A percentile compares a stretch with the other conserved stretches of the same genome.
Conservation (phyloP, 1,140 invertebrate genomes). For the Neelides sp. region DNA sequence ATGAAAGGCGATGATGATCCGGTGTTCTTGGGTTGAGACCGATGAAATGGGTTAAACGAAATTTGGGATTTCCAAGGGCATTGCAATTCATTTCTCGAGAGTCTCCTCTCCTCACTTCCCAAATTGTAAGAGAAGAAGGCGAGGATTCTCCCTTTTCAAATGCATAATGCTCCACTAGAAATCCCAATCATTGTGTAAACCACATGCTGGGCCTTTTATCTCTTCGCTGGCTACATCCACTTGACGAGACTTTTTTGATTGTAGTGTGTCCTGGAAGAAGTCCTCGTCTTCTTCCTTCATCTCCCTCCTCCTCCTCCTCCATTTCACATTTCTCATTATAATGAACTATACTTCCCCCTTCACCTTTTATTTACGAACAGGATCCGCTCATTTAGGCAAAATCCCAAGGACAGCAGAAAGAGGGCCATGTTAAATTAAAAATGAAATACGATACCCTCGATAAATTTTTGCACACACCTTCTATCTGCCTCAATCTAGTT, state of each 20-base stretch:
- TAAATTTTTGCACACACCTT: too few relatives aligned
- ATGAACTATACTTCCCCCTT: not conserved
- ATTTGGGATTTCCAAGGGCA: constrained; percentile 14
- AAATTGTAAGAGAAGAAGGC: not conserved
- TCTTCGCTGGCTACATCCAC: not conserved
- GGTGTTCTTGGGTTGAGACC: too few relatives aligned
- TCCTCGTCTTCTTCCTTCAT: not conserved
- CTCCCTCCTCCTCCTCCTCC: not conserved
- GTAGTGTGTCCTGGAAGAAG: not conserved
- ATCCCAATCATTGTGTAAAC: constrained; percentile 1
- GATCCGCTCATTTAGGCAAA: too few relatives aligned
- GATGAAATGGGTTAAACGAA: constrained; percentile 1
- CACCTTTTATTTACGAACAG: too few relatives aligned
- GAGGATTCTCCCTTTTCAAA: not conserved
- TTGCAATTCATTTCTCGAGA: not conserved
- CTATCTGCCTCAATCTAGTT: too few relatives aligned
- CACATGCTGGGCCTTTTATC: too few relatives aligned
- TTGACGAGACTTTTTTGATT: not conserved
- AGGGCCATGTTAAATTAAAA: too few relatives aligned
- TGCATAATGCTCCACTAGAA: constrained; percentile 9
- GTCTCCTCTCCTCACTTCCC: not conserved
- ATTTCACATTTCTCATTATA: not conserved
- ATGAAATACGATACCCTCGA: too few relatives aligned
- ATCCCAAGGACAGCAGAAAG: too few relatives aligned
- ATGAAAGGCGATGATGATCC: too few relatives aligned